Conservation (phyloP, 30 jellyfish, hydroid and myxozoan genomes). For the Rhopilema esculentum region DNA sequence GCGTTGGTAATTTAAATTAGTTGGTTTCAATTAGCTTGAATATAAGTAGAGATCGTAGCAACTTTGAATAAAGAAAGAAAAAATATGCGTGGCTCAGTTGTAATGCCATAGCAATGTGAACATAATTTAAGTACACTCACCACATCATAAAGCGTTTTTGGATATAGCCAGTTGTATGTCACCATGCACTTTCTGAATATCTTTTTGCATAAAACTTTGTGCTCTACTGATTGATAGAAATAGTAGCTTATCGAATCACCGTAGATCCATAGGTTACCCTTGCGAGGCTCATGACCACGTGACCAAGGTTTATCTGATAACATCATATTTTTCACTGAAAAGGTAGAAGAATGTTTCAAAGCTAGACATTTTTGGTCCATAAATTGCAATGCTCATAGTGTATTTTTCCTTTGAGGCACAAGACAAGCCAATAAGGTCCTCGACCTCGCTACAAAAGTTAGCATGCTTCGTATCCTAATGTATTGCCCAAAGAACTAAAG, state of each 20-base stretch:
- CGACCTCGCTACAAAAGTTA: no score
- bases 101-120: no score
- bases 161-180: conserved; percentile 97
- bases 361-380: neutral
- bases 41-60: no score
- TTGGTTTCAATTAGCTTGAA: no score
- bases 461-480: no score
- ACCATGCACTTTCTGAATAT: conserved; percentile 82
- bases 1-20: no score
- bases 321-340: conserved; percentile 62
- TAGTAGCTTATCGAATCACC: conserved; percentile 97
- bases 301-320: conserved; percentile 64
- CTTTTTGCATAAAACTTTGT: conserved; percentile 65
- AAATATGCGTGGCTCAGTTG: no score
- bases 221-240: conserved; percentile 74
- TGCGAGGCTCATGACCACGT: conserved; percentile 74
- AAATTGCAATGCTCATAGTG: neutral
- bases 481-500: no score
- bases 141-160: conserved; percentile 88
- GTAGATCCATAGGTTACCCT: conserved; percentile 88
- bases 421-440: no score
- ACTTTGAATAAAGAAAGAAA: no score
- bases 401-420: no score
- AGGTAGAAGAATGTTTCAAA: neutral
- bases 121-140: conserved; percentile 48